Base-by-base conservation (phyloP, 2,888 invertebrate genomes). In the Sphaerophoria taeniata region DNA sequence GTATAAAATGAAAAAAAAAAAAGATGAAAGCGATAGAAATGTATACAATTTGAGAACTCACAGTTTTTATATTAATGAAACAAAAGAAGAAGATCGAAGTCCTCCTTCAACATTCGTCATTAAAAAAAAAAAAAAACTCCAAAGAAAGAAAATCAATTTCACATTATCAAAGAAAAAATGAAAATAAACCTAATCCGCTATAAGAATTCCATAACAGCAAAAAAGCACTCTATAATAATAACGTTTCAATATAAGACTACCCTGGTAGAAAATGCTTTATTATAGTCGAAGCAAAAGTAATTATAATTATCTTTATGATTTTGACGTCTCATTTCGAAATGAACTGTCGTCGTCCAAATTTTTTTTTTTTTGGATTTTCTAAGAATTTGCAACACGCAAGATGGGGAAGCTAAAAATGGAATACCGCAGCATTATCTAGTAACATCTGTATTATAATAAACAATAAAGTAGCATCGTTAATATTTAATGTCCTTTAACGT, bases 251-350 rank as follows among this genome's bases (percentile, higher is more conserved):
- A 49, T 2, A 6, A 49, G 49, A 31, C 53, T 43, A 7, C 11
- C 16, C 4, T 39, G 6, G 9, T 6, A 6, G 6, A 39, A 24
- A 43, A 71, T 79, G 61, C 43, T 61, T 69, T 24, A 24, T 43
- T 56, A 55, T 45, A 70, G 69, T 72, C 84, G 47, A 39, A 72
- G 73, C 65, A 43, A 81, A 77, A 85, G 72, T 81, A 85, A 85
- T 85, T 85, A 77, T 81, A 85, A 81, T 85, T 31, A 31, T 53
- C 9, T 24, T 51, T 11, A 51, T 51, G 51, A 51, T 31, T 31
- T 4, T 51, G 4, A 31, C 12, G 6, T 53, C 31, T 24, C 12
- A 53, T 53, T 53, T 53, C 11, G 2, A 53, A 4, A 12, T 31
- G 31, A 31, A 53, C 11, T 53, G 6, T 53, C 49, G 1, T 16